Evolutionary conservation across 2,113 vertebrate genomes (phyloP).

Genomic region (Edolisoma coerulescens): DNA sequence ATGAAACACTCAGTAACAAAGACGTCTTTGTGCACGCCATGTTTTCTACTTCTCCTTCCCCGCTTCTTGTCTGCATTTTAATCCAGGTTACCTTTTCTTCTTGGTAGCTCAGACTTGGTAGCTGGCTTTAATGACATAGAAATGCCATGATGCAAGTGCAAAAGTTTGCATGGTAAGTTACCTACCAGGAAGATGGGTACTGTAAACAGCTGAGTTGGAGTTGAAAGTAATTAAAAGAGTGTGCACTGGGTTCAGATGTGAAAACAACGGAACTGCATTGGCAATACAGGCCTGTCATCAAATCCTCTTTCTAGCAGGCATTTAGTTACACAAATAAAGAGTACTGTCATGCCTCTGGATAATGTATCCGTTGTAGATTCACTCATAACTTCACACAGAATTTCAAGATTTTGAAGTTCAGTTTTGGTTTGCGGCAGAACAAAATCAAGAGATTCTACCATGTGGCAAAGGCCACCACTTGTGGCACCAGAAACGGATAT

Average conservation of each 20-base stretch:
- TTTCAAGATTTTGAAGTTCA: not conserved
- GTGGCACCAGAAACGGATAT: not conserved
- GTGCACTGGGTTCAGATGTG: not conserved
- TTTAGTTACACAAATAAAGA: not conserved
- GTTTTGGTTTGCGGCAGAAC: not conserved
- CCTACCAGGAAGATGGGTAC: not conserved
- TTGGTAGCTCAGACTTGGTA: not conserved
- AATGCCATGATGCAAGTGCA: not conserved
- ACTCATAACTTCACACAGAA: not conserved
- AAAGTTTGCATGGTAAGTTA: not conserved
- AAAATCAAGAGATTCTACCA: not conserved
- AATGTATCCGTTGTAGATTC: not conserved
- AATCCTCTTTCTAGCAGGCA: accelerated
- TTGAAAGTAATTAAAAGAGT: not conserved
- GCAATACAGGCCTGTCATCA: not conserved
- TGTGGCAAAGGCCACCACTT: not conserved
- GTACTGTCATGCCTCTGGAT: not conserved
- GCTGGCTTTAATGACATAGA: not conserved
- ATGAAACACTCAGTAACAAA: constrained; percentile 50
- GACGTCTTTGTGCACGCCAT: not conserved
- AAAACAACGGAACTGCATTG: not conserved
- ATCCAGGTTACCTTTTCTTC: constrained; percentile 39
- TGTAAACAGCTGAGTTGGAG: not conserved
- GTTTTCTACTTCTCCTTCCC: not conserved
- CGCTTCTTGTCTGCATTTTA: constrained; percentile 13